These are phyloP conservation scores for Bombus fervidus DNA, from an alignment of 1,140 invertebrate genomes.

Conservation along the genomic window DNA sequence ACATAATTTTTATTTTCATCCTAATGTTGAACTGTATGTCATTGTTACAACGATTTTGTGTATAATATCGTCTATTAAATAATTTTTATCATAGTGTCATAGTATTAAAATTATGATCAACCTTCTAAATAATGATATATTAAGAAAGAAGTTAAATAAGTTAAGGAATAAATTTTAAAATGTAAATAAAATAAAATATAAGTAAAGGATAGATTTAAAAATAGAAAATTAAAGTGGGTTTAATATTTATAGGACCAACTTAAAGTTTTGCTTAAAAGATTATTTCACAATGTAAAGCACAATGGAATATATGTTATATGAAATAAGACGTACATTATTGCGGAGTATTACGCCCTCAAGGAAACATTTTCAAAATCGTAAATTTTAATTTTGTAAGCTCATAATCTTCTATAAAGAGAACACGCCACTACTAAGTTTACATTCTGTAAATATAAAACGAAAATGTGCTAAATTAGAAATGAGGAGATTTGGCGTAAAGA, in stretches of 20 bases:
- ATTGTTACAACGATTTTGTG: background rate
- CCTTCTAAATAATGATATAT: background rate
- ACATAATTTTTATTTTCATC: background rate
- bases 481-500: too few species aligned
- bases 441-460: background rate
- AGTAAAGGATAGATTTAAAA: background rate
- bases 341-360: background rate
- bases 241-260: background rate
- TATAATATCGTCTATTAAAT: background rate
- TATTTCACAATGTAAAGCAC: background rate
- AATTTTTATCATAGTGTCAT: background rate
- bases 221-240: background rate
- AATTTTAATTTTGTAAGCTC: background rate
- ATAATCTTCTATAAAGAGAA: background rate
- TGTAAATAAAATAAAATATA: background rate
- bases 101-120: too few species aligned
- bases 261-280: background rate
- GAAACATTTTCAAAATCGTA: background rate
- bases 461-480: background rate
- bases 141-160: background rate
- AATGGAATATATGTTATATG: background rate
- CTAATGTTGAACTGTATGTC: background rate
- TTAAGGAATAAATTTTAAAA: background rate
- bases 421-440: background rate
- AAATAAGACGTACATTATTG: background rate